These are phyloP conservation scores for Eulithis testata DNA, from an alignment of 2,888 invertebrate species.

Conservation along the genomic window DNA sequence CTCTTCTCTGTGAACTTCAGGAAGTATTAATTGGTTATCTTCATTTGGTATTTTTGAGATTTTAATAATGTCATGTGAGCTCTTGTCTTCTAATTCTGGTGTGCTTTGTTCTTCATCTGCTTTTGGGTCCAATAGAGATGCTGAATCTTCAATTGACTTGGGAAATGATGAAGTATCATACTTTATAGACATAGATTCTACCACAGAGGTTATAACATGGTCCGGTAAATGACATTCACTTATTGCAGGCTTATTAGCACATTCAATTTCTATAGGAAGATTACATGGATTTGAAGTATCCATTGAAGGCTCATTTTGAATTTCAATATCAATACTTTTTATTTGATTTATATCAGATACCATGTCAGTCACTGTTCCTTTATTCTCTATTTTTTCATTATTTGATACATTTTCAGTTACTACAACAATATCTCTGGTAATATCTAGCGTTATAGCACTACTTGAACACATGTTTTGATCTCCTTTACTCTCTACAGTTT, in stretches of 20 bases:
- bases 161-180: neutral
- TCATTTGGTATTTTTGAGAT: constrained; percentile 10
- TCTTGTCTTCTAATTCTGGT: constrained; percentile 4
- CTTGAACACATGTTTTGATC: neutral
- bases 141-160: constrained; percentile 5
- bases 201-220: neutral
- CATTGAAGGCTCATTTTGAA: constrained; percentile 6
- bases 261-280: constrained; percentile 5
- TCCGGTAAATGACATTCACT: neutral
- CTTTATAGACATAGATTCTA: neutral
- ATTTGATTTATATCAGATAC: neutral
- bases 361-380: neutral
- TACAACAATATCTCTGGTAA: constrained; percentile 1
- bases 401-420: neutral
- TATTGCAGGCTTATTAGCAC: neutral
- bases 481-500: constrained; percentile 15
- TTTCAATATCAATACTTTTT: constrained; percentile 4
- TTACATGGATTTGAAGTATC: constrained; percentile 5
- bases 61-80: constrained; percentile 6
- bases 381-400: neutral
- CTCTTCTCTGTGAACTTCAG: neutral
- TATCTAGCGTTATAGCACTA: neutral
- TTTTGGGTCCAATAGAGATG: constrained; percentile 4
- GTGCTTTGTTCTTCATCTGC: neutral
- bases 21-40: neutral